phyloP scores from a whole-genome alignment of 2,888 invertebrate genomes.

The Ernsta delagoae region DNA sequence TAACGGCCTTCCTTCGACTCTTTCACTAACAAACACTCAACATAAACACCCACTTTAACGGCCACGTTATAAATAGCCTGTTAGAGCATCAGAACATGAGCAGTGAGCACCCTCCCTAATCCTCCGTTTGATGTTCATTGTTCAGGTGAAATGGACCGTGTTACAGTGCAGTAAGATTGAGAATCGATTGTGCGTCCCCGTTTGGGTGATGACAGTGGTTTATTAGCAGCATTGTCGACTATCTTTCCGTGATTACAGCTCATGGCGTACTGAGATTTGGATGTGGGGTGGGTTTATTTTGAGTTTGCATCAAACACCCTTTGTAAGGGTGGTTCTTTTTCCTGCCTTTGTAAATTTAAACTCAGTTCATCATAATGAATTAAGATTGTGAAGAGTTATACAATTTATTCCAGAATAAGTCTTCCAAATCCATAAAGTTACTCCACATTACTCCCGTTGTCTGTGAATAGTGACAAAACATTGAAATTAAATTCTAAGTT shows the following conservation, averaged over 20 bases:
- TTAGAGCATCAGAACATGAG: conserved; percentile 10
- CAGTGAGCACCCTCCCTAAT: conserved; percentile 10
- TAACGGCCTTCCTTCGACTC: neutral
- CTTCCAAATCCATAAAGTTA: too few relatives aligned
- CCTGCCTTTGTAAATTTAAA: too few relatives aligned
- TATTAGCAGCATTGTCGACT: conserved; percentile 7
- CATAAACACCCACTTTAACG: conserved; percentile 12
- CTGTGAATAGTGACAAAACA: too few relatives aligned
- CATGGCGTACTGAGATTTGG: neutral
- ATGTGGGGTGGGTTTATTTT: too few relatives aligned
- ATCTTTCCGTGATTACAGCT: neutral
- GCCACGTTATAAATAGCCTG: conserved; percentile 15
- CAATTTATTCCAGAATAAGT: too few relatives aligned
- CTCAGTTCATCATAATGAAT: too few relatives aligned
- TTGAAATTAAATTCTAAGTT: too few relatives aligned
- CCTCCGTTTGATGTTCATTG: conserved; percentile 11
- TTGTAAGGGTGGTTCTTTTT: too few relatives aligned
- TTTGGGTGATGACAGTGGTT: neutral
- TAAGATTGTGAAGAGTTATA: too few relatives aligned
- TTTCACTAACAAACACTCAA: conserved; percentile 2
- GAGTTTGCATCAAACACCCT: too few relatives aligned
- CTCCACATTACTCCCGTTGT: too few relatives aligned
- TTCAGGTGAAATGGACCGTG: conserved; percentile 13
- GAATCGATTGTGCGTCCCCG: neutral
- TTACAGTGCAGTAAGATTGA: neutral